Evolutionary conservation across 2,113 vertebrate genomes (phyloP).

Genomic region (Boulengerochromis microlepis): DNA sequence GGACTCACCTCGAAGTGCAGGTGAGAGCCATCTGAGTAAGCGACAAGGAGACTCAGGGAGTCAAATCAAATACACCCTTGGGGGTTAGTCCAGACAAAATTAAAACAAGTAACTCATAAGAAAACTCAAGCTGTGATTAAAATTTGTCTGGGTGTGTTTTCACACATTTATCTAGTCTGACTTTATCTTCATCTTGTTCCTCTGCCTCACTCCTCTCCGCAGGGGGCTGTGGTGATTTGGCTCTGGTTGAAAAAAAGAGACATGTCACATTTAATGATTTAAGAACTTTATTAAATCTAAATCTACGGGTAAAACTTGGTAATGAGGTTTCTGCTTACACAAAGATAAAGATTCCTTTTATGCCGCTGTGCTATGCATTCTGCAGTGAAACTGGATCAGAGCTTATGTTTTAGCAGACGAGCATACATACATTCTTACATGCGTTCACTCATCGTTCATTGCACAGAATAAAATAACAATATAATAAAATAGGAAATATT

Average conservation of each 20-base stretch:
- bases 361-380: not conserved
- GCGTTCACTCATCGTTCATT: not conserved
- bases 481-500: not conserved
- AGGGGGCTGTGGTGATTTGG: conserved; percentile 75
- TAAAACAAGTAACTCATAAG: not conserved
- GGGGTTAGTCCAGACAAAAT: not conserved
- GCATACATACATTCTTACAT: accelerated
- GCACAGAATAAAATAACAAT: not conserved
- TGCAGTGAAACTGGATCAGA: accelerated
- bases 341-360: not conserved
- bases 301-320: not conserved
- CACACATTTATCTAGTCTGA: conserved; percentile 78
- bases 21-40: conserved; percentile 75
- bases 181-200: conserved; percentile 69
- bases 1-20: conserved; percentile 80
- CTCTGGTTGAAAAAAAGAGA: conserved; percentile 56
- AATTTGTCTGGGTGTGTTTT: not conserved
- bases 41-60: not conserved
- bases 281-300: not conserved
- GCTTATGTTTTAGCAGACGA: not conserved
- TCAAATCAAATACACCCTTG: not conserved
- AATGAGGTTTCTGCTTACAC: not conserved
- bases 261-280: not conserved
- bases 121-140: accelerated
- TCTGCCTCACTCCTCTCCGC: conserved; percentile 63